Percentiles rank a stretch among this genome's conserved stretches.
Conservation (phyloP, 2,888 invertebrate species). For the Athrips mouffetella region DNA sequence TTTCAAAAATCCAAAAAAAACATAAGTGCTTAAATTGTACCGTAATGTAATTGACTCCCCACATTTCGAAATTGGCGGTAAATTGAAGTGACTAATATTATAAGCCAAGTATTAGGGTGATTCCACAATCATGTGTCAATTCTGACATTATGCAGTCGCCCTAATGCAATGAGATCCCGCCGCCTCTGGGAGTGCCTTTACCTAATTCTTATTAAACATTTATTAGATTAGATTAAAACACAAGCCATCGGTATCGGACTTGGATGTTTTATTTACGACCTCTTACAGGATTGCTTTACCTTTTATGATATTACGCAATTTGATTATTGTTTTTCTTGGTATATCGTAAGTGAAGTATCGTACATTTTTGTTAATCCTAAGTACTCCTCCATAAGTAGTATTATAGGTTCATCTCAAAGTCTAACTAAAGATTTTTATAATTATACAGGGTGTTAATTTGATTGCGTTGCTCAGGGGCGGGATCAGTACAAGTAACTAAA, state of each 20-base stretch:
- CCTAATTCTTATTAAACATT: slow-evolving; percentile 77
- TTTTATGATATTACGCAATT: slow-evolving; percentile 29
- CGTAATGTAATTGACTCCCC: too few species aligned
- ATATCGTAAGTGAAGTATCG: not conserved
- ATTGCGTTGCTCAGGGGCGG: too few species aligned
- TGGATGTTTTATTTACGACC: slow-evolving; percentile 72
- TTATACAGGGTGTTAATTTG: too few species aligned
- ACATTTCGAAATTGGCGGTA: too few species aligned
- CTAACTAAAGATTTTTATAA: too few species aligned
- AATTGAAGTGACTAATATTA: not conserved
- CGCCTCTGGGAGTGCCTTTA: slow-evolving; percentile 54
- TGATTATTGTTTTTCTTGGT: slow-evolving; percentile 32
- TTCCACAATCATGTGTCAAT: slow-evolving; percentile 38
- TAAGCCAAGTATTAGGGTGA: slow-evolving; percentile 1
- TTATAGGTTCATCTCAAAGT: too few species aligned
- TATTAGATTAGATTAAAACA: slow-evolving; percentile 74
- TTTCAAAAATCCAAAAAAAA: too few species aligned
- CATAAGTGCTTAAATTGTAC: too few species aligned
- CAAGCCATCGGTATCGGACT: slow-evolving; percentile 63
- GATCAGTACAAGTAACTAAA: too few species aligned
- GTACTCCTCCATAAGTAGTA: too few species aligned
- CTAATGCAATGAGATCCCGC: slow-evolving; percentile 60
- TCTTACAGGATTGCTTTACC: slow-evolving; percentile 67
- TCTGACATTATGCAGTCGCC: slow-evolving; percentile 63
- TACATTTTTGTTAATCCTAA: not conserved